Percentiles rank a stretch among this genome's conserved stretches.
Evolutionary conservation across 30 jellyfish, hydroid and myxozoan species (phyloP).

Genomic region (Mastigias papua): DNA sequence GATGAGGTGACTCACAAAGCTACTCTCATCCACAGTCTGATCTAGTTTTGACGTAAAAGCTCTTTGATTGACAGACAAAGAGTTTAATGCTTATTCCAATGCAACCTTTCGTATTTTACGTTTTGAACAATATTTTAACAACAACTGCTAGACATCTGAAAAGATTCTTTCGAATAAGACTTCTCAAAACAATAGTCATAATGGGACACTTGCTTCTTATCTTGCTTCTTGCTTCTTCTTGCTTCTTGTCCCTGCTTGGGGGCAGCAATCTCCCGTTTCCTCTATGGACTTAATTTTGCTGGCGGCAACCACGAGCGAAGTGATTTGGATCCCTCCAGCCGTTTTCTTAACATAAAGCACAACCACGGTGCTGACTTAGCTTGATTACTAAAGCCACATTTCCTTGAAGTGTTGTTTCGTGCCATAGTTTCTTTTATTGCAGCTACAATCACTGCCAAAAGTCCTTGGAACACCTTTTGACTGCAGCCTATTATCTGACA

Average conservation of each 20-base stretch:
- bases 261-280: slow-evolving; percentile 33
- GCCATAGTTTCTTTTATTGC: not conserved
- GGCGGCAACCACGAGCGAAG: slow-evolving; percentile 4
- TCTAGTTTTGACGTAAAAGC: not conserved
- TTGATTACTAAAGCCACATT: not conserved
- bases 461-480: no score
- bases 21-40: not conserved
- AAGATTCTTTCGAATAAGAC: not conserved
- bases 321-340: slow-evolving; percentile 29
- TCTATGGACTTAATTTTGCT: not conserved
- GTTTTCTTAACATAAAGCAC: slow-evolving; percentile 4
- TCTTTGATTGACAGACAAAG: slow-evolving; percentile 1
- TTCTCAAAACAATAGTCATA: slow-evolving; percentile 6
- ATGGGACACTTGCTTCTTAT: slow-evolving; percentile 6
- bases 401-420: not conserved
- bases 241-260: slow-evolving; percentile 54
- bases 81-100: slow-evolving; percentile 25
- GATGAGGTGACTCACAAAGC: slow-evolving; percentile 27
- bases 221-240: no score
- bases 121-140: slow-evolving; percentile 16
- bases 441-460: no score
- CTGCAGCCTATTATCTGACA: no score
- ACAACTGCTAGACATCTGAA: slow-evolving; percentile 20
- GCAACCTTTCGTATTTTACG: slow-evolving; percentile 20
- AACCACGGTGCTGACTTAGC: not conserved